These are phyloP conservation scores for Equus quagga DNA, from an alignment of 2,113 vertebrate species.

Conservation along the genomic window DNA sequence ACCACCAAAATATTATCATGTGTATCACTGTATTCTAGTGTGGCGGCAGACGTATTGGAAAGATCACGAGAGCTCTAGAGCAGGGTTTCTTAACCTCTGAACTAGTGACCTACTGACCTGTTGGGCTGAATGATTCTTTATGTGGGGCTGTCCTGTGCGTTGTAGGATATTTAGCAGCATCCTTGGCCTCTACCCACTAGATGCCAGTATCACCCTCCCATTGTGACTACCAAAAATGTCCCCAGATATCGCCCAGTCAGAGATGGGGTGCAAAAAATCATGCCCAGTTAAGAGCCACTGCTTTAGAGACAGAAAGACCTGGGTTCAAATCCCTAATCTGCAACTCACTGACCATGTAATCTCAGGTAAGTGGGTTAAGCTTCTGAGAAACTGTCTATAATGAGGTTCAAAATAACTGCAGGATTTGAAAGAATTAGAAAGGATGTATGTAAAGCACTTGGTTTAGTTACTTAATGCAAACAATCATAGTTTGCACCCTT, in stretches of 20 bases:
- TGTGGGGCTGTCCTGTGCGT: neutral
- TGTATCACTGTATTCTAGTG: neutral
- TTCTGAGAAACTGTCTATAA: neutral
- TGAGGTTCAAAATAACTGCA: neutral
- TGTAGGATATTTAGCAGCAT: neutral
- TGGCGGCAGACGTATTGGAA: neutral
- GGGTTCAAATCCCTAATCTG: neutral
- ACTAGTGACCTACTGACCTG: neutral
- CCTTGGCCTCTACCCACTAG: neutral
- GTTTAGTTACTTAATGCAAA: neutral
- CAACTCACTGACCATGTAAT: neutral
- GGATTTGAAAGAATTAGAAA: neutral
- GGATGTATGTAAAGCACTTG: neutral
- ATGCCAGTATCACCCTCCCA: neutral
- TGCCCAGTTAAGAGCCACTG: neutral
- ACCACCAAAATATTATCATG: neutral
- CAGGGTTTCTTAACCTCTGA: neutral
- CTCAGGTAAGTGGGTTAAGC: neutral
- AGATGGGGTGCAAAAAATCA: neutral
- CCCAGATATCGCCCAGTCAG: neutral
- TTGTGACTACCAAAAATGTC: neutral
- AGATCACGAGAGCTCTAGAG: neutral
- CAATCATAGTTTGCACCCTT: constrained; percentile 15
- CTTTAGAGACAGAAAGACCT: constrained; percentile 3
- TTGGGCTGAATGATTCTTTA: neutral